Evolutionary conservation across 2,113 vertebrate species (phyloP).

Genomic region (Cricetomys ansorgei): DNA sequence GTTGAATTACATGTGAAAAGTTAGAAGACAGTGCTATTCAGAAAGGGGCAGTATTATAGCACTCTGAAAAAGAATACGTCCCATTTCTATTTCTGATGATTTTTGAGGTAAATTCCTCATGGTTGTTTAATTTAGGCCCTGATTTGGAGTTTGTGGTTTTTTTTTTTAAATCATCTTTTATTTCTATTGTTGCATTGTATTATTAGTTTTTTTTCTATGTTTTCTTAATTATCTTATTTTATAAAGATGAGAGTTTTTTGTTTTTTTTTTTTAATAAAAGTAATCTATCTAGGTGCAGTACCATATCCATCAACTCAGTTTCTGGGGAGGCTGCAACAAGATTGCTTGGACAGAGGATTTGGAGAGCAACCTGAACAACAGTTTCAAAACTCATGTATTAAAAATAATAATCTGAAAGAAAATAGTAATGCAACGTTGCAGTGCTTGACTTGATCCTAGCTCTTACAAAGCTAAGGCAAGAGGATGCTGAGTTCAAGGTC

Average conservation of each 20-base stretch:
- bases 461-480: not conserved
- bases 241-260: not conserved
- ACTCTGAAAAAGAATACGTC: not conserved
- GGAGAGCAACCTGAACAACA: not conserved
- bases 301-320: too few relatives aligned
- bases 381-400: too few relatives aligned
- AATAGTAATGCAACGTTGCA: not conserved
- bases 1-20: not conserved
- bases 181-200: not conserved
- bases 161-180: not conserved
- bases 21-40: not conserved
- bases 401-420: not conserved
- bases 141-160: not conserved
- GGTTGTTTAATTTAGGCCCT: not conserved
- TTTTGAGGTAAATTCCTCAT: not conserved
- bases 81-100: not conserved
- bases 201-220: not conserved
- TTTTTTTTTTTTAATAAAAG: too few relatives aligned
- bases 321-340: not conserved
- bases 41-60: not conserved
- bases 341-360: not conserved
- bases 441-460: not conserved
- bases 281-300: not conserved
- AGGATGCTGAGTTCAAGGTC: not conserved
- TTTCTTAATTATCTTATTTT: not conserved